Evolutionary conservation across 2,888 invertebrate species (phyloP).

Genomic region (Drosophila anomalata): DNA sequence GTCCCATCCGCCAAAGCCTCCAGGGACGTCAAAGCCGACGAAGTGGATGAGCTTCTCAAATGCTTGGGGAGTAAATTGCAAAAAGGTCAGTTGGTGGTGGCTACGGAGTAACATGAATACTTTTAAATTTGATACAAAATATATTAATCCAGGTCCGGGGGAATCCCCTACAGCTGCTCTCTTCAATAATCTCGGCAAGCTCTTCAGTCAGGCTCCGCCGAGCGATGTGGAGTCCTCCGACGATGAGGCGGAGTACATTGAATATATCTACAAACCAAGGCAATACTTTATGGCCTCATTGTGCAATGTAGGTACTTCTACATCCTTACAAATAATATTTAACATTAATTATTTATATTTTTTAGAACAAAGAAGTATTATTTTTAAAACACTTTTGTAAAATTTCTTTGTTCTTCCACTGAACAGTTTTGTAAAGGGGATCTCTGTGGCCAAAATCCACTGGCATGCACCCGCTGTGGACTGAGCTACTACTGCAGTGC

Average conservation of each 20-base stretch:
- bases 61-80: conserved; percentile 57
- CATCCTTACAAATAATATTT: not conserved
- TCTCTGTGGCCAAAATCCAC: conserved; percentile 57
- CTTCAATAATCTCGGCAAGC: conserved; percentile 77
- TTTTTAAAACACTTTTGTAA: conserved; percentile 1
- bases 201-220: conserved; percentile 77
- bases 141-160: conserved; percentile 14
- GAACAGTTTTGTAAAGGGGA: conserved; percentile 79
- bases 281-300: conserved; percentile 87
- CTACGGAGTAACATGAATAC: not conserved
- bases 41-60: conserved; percentile 53
- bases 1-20: not conserved
- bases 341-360: not conserved
- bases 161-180: conserved; percentile 65
- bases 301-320: conserved; percentile 82
- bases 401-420: not conserved
- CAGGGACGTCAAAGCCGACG: conserved; percentile 23
- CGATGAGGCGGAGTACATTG: conserved; percentile 86
- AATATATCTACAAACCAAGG: conserved; percentile 88
- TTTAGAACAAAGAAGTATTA: not conserved
- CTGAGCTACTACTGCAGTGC: conserved; percentile 87
- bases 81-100: conserved; percentile 47
- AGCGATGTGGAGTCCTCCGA: conserved; percentile 81
- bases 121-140: not conserved
- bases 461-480: conserved; percentile 85